Evolutionary conservation across 2,797 vertebrate genomes (phyloP).

Genomic region (Pachyuromys duprasi): DNA sequence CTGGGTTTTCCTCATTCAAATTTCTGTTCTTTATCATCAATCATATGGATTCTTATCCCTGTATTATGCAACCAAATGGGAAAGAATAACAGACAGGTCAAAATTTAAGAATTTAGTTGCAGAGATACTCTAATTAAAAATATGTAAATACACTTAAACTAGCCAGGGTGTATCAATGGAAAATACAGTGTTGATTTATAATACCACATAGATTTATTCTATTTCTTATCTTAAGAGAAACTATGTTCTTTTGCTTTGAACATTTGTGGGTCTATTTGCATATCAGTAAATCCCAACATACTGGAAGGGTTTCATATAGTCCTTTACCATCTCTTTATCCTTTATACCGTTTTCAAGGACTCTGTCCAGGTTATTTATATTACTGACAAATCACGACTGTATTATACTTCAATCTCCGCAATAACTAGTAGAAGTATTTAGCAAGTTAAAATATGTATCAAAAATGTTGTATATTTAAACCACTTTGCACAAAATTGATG

Average conservation of each 20-base stretch:
- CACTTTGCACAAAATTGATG: conserved; percentile 83
- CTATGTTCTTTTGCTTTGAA: conserved; percentile 28
- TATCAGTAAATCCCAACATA: neutral
- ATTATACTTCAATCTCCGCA: conserved; percentile 8
- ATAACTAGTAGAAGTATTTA: conserved; percentile 87
- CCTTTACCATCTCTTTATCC: conserved; percentile 72
- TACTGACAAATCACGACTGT: conserved; percentile 41
- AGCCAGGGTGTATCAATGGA: neutral
- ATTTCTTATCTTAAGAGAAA: neutral
- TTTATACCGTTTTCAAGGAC: conserved; percentile 73
- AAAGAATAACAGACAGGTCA: neutral
- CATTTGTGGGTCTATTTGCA: neutral
- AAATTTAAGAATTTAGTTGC: neutral
- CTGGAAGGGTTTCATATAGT: neutral
- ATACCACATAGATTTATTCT: neutral
- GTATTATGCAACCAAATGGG: neutral
- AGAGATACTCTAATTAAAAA: neutral
- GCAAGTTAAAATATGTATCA: conserved; percentile 87
- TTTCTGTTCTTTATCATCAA: neutral
- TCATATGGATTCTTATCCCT: neutral
- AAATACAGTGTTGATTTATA: neutral
- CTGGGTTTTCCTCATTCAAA: neutral
- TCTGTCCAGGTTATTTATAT: conserved; percentile 74
- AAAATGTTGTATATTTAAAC: conserved; percentile 84
- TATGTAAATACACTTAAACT: neutral